These are phyloP conservation scores for Hetaerina titia DNA, from an alignment of 2,888 invertebrate species.

Conservation along the genomic window DNA sequence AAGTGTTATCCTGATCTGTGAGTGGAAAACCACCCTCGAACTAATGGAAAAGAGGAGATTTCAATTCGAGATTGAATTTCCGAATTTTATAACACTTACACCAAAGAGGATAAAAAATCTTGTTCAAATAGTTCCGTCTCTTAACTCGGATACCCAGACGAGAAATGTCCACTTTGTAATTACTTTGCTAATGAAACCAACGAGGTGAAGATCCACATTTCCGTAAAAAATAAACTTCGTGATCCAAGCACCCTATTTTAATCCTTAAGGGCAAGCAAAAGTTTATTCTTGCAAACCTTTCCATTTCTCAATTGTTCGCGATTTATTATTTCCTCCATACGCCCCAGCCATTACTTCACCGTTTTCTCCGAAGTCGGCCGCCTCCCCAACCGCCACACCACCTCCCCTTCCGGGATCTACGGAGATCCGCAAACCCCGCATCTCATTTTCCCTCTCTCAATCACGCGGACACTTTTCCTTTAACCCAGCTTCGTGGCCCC, in stretches of 20 bases:
- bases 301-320: neutral
- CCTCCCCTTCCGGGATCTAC: too few relatives aligned
- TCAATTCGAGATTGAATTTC: neutral
- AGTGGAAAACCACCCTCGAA: neutral
- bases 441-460: neutral
- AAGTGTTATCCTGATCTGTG: neutral
- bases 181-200: neutral
- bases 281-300: neutral
- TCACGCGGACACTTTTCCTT: constrained; percentile 11
- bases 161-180: too few relatives aligned
- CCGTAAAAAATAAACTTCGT: neutral
- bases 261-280: neutral
- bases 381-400: too few relatives aligned
- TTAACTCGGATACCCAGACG: too few relatives aligned
- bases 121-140: neutral
- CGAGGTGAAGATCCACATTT: neutral
- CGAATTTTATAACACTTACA: neutral
- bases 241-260: neutral
- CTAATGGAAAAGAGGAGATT: neutral
- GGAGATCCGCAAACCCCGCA: too few relatives aligned
- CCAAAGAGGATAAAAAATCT: neutral
- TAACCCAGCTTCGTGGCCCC: neutral
- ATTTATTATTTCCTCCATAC: neutral
- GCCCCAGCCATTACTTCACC: neutral
- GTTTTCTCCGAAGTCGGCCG: neutral